Evolutionary conservation across 1,140 invertebrate genomes (phyloP).

Genomic region (Cyclargus thomasi): DNA sequence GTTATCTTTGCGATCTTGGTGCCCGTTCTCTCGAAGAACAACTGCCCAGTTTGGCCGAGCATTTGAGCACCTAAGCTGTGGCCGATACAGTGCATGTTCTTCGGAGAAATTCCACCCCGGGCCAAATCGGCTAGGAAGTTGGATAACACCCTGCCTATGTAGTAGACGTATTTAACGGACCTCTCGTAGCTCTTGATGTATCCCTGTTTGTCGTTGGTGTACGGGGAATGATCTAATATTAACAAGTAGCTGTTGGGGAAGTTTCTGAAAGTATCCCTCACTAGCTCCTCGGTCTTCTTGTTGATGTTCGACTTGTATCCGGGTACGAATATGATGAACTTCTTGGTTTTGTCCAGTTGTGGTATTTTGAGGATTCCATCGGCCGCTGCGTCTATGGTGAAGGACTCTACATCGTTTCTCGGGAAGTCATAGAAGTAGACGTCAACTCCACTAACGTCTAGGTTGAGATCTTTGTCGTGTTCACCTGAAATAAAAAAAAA

Average conservation of each 20-base stretch:
- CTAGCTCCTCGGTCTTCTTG: slow-evolving; percentile 48
- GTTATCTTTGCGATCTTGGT: slow-evolving; percentile 75
- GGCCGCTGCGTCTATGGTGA: slow-evolving; percentile 45
- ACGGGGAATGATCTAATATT: slow-evolving; percentile 58
- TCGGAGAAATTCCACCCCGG: slow-evolving; percentile 46
- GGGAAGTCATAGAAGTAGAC: slow-evolving; percentile 62
- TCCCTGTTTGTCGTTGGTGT: slow-evolving; percentile 56
- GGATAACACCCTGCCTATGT: slow-evolving; percentile 57
- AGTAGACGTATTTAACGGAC: slow-evolving; percentile 57
- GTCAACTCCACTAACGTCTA: slow-evolving; percentile 52
- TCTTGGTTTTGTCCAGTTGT: slow-evolving; percentile 49
- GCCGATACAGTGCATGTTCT: slow-evolving; percentile 62
- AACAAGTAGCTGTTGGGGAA: slow-evolving; percentile 56
- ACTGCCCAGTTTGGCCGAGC: slow-evolving; percentile 71
- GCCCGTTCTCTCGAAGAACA: slow-evolving; percentile 53
- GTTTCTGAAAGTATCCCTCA: slow-evolving; percentile 52
- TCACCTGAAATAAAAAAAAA: slow-evolving; percentile 44
- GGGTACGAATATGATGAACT: slow-evolving; percentile 59
- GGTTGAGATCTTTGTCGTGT: slow-evolving; percentile 42
- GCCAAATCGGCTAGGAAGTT: slow-evolving; percentile 42
- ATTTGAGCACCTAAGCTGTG: slow-evolving; percentile 76
- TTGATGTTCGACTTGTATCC: slow-evolving; percentile 63
- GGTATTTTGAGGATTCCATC: slow-evolving; percentile 40
- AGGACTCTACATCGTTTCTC: slow-evolving; percentile 39
- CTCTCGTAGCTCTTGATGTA: slow-evolving; percentile 59